These are phyloP conservation scores for Macrobrachium nipponense DNA, from an alignment of 1,140 invertebrate genomes.

Conservation along the genomic window DNA sequence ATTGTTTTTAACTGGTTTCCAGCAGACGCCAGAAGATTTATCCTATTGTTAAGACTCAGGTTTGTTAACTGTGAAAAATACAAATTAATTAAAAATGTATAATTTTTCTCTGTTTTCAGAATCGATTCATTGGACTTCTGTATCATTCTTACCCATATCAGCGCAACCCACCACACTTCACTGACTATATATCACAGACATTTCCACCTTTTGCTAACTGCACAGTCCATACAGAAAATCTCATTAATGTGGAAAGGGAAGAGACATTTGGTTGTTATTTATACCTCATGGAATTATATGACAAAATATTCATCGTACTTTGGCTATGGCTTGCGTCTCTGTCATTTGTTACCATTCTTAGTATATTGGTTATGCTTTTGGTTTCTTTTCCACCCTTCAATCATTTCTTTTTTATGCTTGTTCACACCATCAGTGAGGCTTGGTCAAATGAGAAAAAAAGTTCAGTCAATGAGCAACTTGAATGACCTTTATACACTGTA, in stretches of 20 bases:
- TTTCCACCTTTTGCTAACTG: slow-evolving; percentile 10
- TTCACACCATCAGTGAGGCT: neutral
- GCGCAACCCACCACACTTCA: neutral
- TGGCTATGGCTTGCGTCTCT: neutral
- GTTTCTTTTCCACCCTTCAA: neutral
- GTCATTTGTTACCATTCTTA: neutral
- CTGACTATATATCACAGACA: neutral
- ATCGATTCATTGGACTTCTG: neutral
- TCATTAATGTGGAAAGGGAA: neutral
- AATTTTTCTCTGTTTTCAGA: neutral
- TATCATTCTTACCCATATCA: slow-evolving; percentile 2
- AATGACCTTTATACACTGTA: neutral
- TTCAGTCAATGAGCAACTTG: neutral
- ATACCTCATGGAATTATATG: slow-evolving; percentile 1
- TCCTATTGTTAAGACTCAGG: no score
- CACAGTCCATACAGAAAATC: neutral
- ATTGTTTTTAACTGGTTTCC: no score
- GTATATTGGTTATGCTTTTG: neutral
- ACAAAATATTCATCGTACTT: neutral
- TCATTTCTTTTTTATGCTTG: neutral
- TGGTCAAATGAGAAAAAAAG: neutral
- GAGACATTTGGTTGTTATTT: slow-evolving; percentile 1
- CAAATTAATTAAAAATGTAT: no score
- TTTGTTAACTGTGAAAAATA: no score
- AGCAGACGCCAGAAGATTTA: no score